Evolutionary conservation across 2,888 invertebrate species (phyloP).

Genomic region (Acleris emargana): DNA sequence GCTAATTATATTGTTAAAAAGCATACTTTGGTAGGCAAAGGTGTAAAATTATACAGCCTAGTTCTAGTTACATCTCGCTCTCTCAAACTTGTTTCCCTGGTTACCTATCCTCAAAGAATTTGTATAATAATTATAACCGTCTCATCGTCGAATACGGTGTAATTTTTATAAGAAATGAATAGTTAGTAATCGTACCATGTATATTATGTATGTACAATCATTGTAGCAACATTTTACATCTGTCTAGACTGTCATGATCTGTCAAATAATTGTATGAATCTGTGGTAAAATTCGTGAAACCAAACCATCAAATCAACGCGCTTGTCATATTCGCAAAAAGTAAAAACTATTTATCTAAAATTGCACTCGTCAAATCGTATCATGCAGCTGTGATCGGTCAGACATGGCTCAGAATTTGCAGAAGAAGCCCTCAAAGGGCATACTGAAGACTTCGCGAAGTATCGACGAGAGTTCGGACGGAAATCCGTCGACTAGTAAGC

Average conservation of each 20-base stretch:
- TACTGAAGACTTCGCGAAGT: slow-evolving; percentile 95
- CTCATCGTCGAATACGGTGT: no score
- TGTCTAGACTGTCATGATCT: slow-evolving; percentile 21
- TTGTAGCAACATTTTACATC: slow-evolving; percentile 1
- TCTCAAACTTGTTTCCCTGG: no score
- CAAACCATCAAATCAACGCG: slow-evolving; percentile 26
- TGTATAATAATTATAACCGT: no score
- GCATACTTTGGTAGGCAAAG: no score
- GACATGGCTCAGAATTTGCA: slow-evolving; percentile 90
- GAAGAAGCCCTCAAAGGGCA: slow-evolving; percentile 94
- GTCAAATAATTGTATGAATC: slow-evolving; percentile 27
- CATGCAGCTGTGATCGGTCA: slow-evolving; percentile 35
- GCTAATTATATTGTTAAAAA: neutral
- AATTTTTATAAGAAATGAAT: no score
- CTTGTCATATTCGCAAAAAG: slow-evolving; percentile 28
- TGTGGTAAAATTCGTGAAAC: slow-evolving; percentile 13
- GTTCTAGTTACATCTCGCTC: no score
- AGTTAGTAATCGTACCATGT: no score
- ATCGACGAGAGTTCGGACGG: slow-evolving; percentile 87
- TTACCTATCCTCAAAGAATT: no score
- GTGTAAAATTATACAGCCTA: no score
- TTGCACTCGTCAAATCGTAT: neutral
- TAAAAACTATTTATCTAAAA: slow-evolving; percentile 15
- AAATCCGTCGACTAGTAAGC: slow-evolving; percentile 72
- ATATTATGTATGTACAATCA: no score